These are phyloP conservation scores for Atrina japonica DNA, from an alignment of 2,888 invertebrate species.

Conservation along the genomic window DNA sequence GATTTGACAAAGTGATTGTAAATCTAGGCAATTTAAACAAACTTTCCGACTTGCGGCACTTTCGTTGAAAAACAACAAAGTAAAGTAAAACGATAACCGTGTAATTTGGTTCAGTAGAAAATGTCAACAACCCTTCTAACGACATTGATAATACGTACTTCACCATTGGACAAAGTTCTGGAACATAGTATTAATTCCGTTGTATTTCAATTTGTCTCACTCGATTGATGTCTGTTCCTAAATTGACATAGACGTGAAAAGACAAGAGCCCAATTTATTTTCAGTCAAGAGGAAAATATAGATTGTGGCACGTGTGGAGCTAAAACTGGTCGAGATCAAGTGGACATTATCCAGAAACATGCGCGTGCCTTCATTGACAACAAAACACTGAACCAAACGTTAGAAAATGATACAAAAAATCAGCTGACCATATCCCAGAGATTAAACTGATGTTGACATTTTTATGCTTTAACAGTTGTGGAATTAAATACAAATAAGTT, in stretches of 20 bases:
- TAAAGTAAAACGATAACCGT: not conserved
- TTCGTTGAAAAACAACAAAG: no score
- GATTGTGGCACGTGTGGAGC: not conserved
- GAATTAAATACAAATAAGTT: no score
- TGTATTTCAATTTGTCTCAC: constrained; percentile 24
- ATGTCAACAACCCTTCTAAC: constrained; percentile 1
- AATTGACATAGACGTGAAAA: constrained; percentile 11
- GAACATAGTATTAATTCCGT: constrained; percentile 13
- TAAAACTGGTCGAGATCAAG: constrained; percentile 14
- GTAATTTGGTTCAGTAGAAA: constrained; percentile 4
- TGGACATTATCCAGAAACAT: constrained; percentile 13
- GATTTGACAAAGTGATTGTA: no score
- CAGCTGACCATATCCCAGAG: no score
- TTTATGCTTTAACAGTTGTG: no score
- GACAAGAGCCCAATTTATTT: constrained; percentile 30
- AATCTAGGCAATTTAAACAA: no score
- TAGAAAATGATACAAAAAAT: not conserved
- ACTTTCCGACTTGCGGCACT: no score
- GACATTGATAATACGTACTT: not conserved
- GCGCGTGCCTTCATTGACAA: constrained; percentile 30
- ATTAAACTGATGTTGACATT: no score
- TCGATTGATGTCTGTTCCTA: constrained; percentile 18
- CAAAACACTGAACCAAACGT: not conserved
- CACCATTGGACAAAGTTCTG: not conserved
- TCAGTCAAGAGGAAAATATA: constrained; percentile 22